Evolutionary conservation across 2,888 invertebrate genomes (phyloP), one percentile per base, ranked within the genome.

Genomic region (Plagodis dolabraria): DNA sequence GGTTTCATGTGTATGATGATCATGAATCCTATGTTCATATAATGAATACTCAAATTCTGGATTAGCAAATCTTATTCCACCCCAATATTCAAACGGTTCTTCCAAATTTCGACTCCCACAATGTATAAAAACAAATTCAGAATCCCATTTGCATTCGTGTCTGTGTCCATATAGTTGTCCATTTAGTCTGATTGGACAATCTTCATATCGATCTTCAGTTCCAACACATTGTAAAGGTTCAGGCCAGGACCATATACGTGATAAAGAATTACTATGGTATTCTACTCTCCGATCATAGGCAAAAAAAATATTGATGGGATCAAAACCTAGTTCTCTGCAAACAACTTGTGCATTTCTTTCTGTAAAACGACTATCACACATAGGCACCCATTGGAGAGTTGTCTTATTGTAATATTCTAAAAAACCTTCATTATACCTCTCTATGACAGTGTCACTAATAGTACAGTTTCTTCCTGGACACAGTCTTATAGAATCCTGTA

Each of bases 321-420:
- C 97, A 76, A 96, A 96, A 7, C 98, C 98, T 47, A 99, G 88
- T 82, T 99, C 98, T 33, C 98, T 94, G 79, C 99, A 99, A 0
- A 99, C 98, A 0, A 99, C 99, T 93, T 98, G 97, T 5, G 98
- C 99, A 81, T 99, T 99, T 74, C 99, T 94, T 82, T 99, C 98
- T 0, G 99, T 99, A 83, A 99, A 99, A 60, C 98, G 94, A 47
- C 94, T 94, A 85, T 99, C 99, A 86, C 99, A 99, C 89, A 99
- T 96, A 0, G 99, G 98, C 40, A 99, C 97, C 98, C 99, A 99
- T 79, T 99, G 99, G 12, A 98, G 93, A 0, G 99, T 98, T 2
- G 99, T 99, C 70, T 94, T 94, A 78, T 99, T 99, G 82, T 97
- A 99, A 79, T 98, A 97, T 89, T 99, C 98, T 61, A 99, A 85